These are phyloP conservation scores for Cyanoramphus novaezelandiae DNA, from an alignment of 2,113 vertebrate species.

Conservation along the genomic window DNA sequence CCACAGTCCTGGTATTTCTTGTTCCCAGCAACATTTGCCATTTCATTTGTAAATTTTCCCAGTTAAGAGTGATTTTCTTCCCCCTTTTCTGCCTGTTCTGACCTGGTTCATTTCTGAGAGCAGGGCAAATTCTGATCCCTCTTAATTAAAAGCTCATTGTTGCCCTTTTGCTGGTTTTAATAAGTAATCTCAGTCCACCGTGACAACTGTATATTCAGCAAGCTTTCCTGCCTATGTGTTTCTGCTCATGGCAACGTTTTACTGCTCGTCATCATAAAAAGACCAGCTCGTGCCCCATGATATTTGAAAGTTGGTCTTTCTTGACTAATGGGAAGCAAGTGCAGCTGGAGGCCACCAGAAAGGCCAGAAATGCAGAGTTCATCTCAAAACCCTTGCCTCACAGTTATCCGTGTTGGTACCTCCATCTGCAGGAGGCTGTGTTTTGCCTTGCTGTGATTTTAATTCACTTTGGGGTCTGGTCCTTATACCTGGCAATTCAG, in stretches of 20 bases:
- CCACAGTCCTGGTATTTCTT: neutral
- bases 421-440: neutral
- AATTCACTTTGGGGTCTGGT: neutral
- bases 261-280: neutral
- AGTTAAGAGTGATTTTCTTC: neutral
- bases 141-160: neutral
- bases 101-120: neutral
- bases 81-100: neutral
- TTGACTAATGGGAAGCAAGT: neutral
- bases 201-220: neutral
- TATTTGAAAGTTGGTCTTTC: neutral
- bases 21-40: neutral
- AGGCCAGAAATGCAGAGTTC: neutral
- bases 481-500: neutral
- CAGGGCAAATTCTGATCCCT: neutral
- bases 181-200: neutral
- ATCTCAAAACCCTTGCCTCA: accelerated
- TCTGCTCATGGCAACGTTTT: neutral
- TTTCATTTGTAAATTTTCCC: neutral
- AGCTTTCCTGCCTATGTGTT: neutral
- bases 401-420: neutral
- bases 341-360: neutral
- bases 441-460: neutral
- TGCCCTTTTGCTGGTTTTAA: slow-evolving; percentile 11
- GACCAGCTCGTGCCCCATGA: neutral